Percentiles rank a stretch among this genome's conserved stretches.
These are phyloP conservation scores for Falco concolor DNA, from an alignment of 2,797 vertebrate genomes.

Conservation along the genomic window DNA sequence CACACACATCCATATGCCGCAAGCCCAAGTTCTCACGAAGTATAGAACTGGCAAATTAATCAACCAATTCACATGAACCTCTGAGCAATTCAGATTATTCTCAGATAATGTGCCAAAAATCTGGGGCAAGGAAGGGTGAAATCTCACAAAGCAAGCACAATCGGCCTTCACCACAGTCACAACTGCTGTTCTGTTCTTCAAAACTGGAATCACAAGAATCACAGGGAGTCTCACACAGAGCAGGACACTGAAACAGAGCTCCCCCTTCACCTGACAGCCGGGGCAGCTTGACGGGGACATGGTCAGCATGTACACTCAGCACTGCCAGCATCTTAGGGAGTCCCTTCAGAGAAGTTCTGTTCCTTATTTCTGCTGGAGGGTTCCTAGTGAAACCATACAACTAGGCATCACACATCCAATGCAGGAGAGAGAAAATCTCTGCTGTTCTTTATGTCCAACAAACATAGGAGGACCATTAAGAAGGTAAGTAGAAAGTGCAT, in stretches of 20 bases:
- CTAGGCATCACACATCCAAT: no score
- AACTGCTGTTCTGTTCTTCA: background rate
- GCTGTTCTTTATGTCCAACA: background rate
- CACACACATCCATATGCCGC: background rate
- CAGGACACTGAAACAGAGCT: background rate
- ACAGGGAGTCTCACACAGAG: background rate
- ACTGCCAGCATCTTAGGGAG: background rate
- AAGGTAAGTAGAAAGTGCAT: background rate
- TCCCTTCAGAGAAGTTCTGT: background rate
- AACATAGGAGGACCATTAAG: no score
- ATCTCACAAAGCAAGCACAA: background rate
- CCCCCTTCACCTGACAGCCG: background rate
- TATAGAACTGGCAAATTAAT: background rate
- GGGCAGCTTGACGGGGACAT: background rate
- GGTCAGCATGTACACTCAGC: rapidly evolving
- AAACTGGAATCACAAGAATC: rapidly evolving
- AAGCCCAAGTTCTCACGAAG: background rate
- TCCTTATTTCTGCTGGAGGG: background rate
- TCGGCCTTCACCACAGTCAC: background rate
- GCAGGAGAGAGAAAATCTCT: background rate
- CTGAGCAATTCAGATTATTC: background rate
- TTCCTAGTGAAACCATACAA: background rate
- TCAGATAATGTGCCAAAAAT: background rate
- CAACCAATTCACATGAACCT: background rate
- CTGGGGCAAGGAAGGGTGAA: background rate